Conservation (phyloP, 1,140 invertebrate species). For the Drosophila auraria region DNA sequence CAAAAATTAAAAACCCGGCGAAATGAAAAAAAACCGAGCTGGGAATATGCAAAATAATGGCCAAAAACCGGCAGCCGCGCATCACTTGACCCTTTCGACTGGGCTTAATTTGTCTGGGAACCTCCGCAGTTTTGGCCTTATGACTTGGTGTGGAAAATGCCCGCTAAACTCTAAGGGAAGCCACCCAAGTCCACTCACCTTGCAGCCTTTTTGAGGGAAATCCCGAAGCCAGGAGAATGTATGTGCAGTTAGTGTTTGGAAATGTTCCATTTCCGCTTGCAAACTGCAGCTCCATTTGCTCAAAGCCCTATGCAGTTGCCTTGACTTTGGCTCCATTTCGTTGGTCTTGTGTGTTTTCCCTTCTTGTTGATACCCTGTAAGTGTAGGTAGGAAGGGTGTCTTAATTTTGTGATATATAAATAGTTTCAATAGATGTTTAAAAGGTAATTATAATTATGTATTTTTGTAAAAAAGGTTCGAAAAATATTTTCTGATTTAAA, state of each 20-base stretch:
- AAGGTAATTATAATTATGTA: no score
- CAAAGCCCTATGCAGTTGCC: slow-evolving; percentile 16
- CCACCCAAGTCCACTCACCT: slow-evolving; percentile 12
- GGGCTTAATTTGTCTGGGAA: slow-evolving; percentile 61
- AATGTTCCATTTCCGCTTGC: slow-evolving; percentile 16
- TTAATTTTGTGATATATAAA: no score
- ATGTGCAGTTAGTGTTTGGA: slow-evolving; percentile 22
- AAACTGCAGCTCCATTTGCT: slow-evolving; percentile 33
- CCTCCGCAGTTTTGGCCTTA: slow-evolving; percentile 45
- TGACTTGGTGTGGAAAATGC: slow-evolving; percentile 31
- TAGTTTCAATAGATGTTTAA: no score
- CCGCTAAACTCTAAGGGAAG: slow-evolving; percentile 37
- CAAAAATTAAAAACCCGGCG: slow-evolving; percentile 20
- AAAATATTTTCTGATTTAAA: no score
- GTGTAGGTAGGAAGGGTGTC: no score
- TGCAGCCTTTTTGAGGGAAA: slow-evolving; percentile 8
- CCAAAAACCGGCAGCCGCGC: slow-evolving; percentile 17
- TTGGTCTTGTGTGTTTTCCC: slow-evolving; percentile 9
- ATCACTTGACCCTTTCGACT: slow-evolving; percentile 48
- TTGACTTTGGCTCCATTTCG: slow-evolving; percentile 40
- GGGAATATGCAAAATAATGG: slow-evolving; percentile 64
- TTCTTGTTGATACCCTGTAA: not conserved
- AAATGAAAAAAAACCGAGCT: slow-evolving; percentile 34
- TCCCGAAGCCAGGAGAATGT: not conserved
- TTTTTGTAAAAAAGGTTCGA: no score